These are phyloP conservation scores for Pristionchus entomophagus DNA, from an alignment of 2,888 invertebrate species.

Conservation along the genomic window DNA sequence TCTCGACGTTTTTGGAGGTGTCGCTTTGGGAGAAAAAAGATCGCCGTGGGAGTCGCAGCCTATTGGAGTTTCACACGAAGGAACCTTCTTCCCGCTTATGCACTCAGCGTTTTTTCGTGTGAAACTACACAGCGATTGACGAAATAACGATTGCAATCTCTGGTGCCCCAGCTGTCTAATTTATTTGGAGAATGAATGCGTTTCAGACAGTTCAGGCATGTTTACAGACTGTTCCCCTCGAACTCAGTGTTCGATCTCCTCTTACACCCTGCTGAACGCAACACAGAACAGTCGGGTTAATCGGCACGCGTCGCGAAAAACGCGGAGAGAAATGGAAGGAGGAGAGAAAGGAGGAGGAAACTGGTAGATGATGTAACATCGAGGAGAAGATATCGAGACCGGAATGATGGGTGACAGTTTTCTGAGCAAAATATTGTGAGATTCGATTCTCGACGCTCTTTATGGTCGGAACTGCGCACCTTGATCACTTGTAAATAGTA, in stretches of 20 bases:
- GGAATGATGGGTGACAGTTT: neutral
- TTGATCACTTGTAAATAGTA: too few species aligned
- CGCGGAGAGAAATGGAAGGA: too few species aligned
- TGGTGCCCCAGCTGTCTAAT: too few species aligned
- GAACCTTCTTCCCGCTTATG: neutral
- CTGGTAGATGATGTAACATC: conserved; percentile 30
- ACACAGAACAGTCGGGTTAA: neutral
- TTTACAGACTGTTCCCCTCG: neutral
- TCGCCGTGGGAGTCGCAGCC: neutral
- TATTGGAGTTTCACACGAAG: conserved; percentile 12
- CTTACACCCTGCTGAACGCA: neutral
- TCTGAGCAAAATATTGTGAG: neutral
- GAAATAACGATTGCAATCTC: too few species aligned
- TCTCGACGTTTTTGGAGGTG: neutral
- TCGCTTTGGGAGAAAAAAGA: neutral
- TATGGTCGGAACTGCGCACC: too few species aligned
- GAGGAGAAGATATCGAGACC: neutral
- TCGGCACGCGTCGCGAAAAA: neutral
- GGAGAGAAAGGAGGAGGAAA: neutral
- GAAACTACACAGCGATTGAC: neutral
- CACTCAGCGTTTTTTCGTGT: neutral
- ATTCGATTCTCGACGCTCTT: too few species aligned
- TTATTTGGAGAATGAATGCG: neutral
- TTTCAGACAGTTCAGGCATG: neutral
- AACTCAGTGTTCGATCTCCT: neutral